These are phyloP conservation scores for Falco columbarius DNA, from an alignment of 2,797 vertebrate species.

Conservation along the genomic window DNA sequence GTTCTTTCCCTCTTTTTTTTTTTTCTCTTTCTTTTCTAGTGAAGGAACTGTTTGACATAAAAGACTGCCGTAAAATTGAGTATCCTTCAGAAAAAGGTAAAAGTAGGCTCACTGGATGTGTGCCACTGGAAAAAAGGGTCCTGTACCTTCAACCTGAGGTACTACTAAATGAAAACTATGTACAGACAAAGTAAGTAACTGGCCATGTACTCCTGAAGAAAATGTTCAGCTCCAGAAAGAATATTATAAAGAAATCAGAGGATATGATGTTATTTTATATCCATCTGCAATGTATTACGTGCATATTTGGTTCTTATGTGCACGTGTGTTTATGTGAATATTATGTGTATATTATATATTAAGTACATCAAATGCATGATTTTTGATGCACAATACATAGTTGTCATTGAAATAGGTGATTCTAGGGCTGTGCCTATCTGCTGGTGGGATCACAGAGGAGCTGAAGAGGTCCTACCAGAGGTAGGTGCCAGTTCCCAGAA, in stretches of 20 bases:
- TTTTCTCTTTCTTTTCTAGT: background rate
- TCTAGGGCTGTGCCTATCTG: background rate
- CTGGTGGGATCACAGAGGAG: background rate
- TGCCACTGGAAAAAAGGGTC: background rate
- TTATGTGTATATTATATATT: background rate
- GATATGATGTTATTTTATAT: background rate
- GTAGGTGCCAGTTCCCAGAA: background rate
- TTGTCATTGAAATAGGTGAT: background rate
- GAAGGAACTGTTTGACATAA: background rate
- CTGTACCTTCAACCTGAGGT: background rate
- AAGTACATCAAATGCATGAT: background rate
- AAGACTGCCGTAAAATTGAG: background rate
- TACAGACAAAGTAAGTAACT: background rate
- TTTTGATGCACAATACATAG: background rate
- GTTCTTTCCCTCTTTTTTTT: background rate
- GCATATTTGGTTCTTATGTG: accelerated
- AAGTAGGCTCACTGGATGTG: background rate
- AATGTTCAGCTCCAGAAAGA: background rate
- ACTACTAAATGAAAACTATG: background rate
- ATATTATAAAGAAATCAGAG: background rate
- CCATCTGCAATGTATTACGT: background rate
- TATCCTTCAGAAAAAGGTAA: background rate
- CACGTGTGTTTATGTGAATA: background rate
- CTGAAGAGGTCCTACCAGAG: background rate
- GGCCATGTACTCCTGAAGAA: background rate